Base-by-base conservation (phyloP, 2,888 invertebrate genomes). In the Electrophaes corylata region DNA sequence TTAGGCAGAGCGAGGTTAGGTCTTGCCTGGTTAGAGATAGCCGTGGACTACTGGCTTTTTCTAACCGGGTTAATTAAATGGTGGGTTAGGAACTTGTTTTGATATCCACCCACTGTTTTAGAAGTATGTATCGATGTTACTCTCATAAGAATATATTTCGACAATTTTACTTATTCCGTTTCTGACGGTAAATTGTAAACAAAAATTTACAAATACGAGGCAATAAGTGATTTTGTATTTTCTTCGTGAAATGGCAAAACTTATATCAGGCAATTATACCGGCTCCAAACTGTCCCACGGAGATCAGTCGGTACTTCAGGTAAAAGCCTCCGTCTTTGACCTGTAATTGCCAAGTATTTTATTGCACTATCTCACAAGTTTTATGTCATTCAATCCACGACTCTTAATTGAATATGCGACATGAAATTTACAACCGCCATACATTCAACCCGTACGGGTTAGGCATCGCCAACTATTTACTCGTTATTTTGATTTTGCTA, bases 341-440 rank as follows among this genome's bases (percentile, higher is more conserved):
- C 83, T 75, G 86, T 89, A 89, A 89, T 88, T 88, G 82, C 83
- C 79, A 79, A 78, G 83, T 85, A 86, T 83, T 89, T 90, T 88
- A 90, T 88, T 83, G 81, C 90, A 83, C 86, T 81, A 83, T 84
- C 84, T 80, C 81, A 84, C 79, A 84, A 84, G 88, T 88, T 89
- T 90, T 89, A 90, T 89, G 88, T 86, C 86, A 87, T 90, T 86
- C 87, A 88, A 88, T 88, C 82, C 81, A 79, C 82, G 83, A 83
- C 79, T 84, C 86, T 88, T 88, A 88, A 90, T 90, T 89, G 90
- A 89, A 89, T 87, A 87, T 89, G 84, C 78, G 85, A 84, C 84
- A 80, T 80, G 83, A 84, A 88, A 88, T 89, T 89, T 88, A 90
- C 86, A 84, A 84, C 83, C 77, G 73, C 84, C 83, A 84, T 88